A percentile compares a stretch with the other conserved stretches of the same genome.
These are phyloP conservation scores for Rhinogobius similis DNA, from an alignment of 2,113 vertebrate genomes.

Conservation along the genomic window DNA sequence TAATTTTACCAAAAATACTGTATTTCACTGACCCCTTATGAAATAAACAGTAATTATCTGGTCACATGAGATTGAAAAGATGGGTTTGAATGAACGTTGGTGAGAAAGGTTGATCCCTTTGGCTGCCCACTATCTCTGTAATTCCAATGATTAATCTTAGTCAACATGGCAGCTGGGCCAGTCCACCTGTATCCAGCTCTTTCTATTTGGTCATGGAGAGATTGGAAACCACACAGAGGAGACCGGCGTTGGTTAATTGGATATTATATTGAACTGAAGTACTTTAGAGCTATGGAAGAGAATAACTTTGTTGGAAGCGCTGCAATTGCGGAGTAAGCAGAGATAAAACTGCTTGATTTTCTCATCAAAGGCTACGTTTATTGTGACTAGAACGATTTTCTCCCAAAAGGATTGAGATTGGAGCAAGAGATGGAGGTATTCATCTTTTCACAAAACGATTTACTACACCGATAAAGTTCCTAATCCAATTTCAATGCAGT, in stretches of 20 bases:
- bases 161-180: conserved; percentile 34
- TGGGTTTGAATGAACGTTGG: neutral
- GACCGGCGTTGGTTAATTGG: conserved; percentile 56
- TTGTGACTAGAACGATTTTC: conserved; percentile 46
- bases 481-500: conserved; percentile 49
- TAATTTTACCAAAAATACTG: neutral
- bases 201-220: conserved; percentile 42
- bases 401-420: conserved; percentile 53
- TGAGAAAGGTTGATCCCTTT: neutral
- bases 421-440: conserved; percentile 56
- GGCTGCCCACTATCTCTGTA: conserved; percentile 6
- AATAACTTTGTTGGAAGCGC: conserved; percentile 46
- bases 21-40: neutral
- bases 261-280: conserved; percentile 64
- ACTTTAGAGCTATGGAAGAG: conserved; percentile 49
- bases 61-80: neutral
- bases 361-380: conserved; percentile 56
- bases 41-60: neutral
- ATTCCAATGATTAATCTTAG: conserved; percentile 49
- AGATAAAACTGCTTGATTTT: conserved; percentile 63
- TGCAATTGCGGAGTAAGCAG: conserved; percentile 33
- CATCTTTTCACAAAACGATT: conserved; percentile 49
- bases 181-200: conserved; percentile 26
- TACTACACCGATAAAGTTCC: conserved; percentile 43
- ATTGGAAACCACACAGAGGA: conserved; percentile 30